A percentile compares a stretch with the other conserved stretches of the same genome.
These are phyloP conservation scores for Molothrus aeneus DNA, from an alignment of 2,797 vertebrate species.

Conservation along the genomic window DNA sequence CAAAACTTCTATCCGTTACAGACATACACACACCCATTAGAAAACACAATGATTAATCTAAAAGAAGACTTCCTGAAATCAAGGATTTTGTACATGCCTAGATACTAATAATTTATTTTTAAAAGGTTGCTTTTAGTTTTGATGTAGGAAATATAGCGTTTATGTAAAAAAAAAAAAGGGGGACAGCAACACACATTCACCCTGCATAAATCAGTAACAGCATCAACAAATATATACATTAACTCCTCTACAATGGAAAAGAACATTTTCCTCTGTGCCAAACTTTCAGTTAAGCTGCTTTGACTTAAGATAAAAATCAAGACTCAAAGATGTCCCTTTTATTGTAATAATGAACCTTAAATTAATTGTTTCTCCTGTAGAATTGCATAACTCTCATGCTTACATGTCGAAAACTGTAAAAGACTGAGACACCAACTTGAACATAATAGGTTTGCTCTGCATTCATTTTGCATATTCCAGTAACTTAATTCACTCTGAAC, in stretches of 20 bases:
- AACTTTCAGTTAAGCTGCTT: background rate
- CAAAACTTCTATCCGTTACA: background rate
- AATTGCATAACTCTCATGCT: background rate
- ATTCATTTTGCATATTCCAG: background rate
- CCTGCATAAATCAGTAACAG: background rate
- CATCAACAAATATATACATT: background rate
- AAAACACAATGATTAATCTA: background rate
- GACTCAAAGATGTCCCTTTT: background rate
- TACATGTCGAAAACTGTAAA: background rate
- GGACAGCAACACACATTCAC: background rate
- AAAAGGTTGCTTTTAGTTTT: background rate
- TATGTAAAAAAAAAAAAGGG: background rate
- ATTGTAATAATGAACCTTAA: background rate
- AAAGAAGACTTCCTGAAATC: background rate
- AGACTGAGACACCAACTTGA: background rate
- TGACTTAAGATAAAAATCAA: background rate
- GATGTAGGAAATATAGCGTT: background rate
- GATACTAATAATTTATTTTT: background rate
- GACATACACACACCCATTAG: background rate
- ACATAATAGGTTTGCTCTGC: background rate
- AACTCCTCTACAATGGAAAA: background rate
- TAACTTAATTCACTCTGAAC: background rate
- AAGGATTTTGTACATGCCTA: background rate
- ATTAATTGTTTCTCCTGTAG: background rate
- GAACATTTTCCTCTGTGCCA: background rate